A percentile compares a stretch with the other conserved stretches of the same genome.
Conservation (phyloP, 2,888 invertebrate species). For the Callyntrura guangdongensis region DNA sequence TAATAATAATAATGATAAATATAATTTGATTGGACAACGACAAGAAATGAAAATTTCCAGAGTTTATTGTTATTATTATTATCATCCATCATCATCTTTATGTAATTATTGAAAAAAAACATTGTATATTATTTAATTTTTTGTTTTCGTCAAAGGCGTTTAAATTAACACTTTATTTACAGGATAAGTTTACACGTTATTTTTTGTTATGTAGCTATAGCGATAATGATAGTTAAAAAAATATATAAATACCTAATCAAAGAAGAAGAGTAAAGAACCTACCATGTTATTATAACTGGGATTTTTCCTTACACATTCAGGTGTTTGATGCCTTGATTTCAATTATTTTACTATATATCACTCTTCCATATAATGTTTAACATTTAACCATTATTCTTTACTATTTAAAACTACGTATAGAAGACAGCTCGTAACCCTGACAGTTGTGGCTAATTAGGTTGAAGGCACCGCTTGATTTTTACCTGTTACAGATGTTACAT, state of each 20-base stretch:
- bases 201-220: slow-evolving; percentile 46
- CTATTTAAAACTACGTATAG: no score
- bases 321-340: not conserved
- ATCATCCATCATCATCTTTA: slow-evolving; percentile 13
- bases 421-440: no score
- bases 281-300: not conserved
- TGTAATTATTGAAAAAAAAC: not conserved
- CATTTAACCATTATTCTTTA: not conserved
- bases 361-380: not conserved
- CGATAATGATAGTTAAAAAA: slow-evolving; percentile 14
- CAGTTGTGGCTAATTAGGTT: no score
- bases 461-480: no score
- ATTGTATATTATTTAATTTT: slow-evolving; percentile 21
- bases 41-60: not conserved
- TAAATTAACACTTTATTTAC: slow-evolving; percentile 1
- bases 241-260: slow-evolving; percentile 10
- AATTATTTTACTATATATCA: not conserved
- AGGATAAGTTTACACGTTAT: slow-evolving; percentile 37
- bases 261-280: slow-evolving; percentile 15
- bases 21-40: slow-evolving; percentile 30
- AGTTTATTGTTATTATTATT: slow-evolving; percentile 15
- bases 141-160: slow-evolving; percentile 26
- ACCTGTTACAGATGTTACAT: no score
- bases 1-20: slow-evolving; percentile 28
- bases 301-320: not conserved